Percentiles rank a stretch among this genome's conserved stretches.
phyloP scores from a whole-genome alignment of 2,113 vertebrate genomes.

The Cettia cetti region DNA sequence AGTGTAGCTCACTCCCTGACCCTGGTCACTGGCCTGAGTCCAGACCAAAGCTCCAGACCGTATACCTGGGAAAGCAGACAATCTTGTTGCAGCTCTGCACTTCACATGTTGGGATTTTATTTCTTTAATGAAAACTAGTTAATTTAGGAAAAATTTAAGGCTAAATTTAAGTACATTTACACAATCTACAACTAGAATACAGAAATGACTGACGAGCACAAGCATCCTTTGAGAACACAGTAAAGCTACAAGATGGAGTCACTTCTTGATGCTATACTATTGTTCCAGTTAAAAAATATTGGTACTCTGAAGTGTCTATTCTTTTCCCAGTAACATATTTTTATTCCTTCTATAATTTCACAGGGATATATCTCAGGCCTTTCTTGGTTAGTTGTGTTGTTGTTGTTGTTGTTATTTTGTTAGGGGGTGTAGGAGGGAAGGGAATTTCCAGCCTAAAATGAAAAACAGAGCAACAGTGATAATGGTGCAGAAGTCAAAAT shows the following conservation, averaged over 20 bases:
- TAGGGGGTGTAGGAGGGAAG: not conserved
- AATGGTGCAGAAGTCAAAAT: not conserved
- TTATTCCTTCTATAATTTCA: not conserved
- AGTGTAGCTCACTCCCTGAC: not conserved
- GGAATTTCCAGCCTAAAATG: not conserved
- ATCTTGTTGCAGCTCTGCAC: not conserved
- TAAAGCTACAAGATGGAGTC: not conserved
- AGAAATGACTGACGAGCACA: not conserved
- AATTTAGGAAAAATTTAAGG: not conserved
- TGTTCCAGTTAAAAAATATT: not conserved
- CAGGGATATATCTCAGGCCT: not conserved
- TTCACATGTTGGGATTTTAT: not conserved
- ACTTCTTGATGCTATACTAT: not conserved
- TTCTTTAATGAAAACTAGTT: not conserved
- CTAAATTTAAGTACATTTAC: not conserved
- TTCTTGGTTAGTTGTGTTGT: not conserved
- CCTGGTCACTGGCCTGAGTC: not conserved
- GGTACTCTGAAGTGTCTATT: not conserved
- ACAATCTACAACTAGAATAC: not conserved
- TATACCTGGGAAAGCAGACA: not conserved
- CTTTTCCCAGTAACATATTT: not conserved
- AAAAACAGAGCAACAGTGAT: not conserved
- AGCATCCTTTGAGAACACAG: not conserved
- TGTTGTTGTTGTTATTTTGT: not conserved
- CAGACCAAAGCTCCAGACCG: not conserved